phyloP scores from a whole-genome alignment of 2,888 invertebrate species.

The Mellilla xanthometata region DNA sequence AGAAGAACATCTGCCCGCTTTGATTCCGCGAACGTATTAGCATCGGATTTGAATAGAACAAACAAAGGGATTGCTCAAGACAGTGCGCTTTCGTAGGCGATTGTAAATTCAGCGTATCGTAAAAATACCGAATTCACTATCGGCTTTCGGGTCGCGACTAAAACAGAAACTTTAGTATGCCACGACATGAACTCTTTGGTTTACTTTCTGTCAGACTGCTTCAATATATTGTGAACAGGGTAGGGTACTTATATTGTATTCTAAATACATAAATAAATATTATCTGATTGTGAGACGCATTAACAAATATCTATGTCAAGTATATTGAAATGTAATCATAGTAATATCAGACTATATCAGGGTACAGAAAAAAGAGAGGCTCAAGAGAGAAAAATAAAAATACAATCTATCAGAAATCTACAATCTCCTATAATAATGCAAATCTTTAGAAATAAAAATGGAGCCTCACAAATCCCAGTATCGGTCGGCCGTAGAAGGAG shows the following conservation, averaged over 20 bases:
- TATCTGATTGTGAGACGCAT: too few relatives aligned
- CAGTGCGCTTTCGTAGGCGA: constrained; percentile 79
- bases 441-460: constrained; percentile 17
- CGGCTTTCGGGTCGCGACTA: constrained; percentile 28
- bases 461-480: constrained; percentile 40
- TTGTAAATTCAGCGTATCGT: constrained; percentile 78
- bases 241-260: too few relatives aligned
- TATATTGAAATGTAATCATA: too few relatives aligned
- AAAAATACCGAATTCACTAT: constrained; percentile 58
- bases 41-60: constrained; percentile 82
- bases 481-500: constrained; percentile 38
- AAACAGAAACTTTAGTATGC: constrained; percentile 11
- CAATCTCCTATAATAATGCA: constrained; percentile 11
- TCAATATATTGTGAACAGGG: too few relatives aligned
- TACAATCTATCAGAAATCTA: neutral
- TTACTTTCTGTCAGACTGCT: too few relatives aligned
- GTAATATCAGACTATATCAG: too few relatives aligned
- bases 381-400: too few relatives aligned
- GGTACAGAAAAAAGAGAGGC: too few relatives aligned
- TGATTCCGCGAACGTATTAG: constrained; percentile 79
- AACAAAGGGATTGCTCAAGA: constrained; percentile 80
- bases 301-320: too few relatives aligned
- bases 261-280: too few relatives aligned
- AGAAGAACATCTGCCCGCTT: constrained; percentile 74
- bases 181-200: neutral